These are phyloP conservation scores for Heliothis subflexa DNA, from an alignment of 1,140 invertebrate genomes.

Conservation along the genomic window DNA sequence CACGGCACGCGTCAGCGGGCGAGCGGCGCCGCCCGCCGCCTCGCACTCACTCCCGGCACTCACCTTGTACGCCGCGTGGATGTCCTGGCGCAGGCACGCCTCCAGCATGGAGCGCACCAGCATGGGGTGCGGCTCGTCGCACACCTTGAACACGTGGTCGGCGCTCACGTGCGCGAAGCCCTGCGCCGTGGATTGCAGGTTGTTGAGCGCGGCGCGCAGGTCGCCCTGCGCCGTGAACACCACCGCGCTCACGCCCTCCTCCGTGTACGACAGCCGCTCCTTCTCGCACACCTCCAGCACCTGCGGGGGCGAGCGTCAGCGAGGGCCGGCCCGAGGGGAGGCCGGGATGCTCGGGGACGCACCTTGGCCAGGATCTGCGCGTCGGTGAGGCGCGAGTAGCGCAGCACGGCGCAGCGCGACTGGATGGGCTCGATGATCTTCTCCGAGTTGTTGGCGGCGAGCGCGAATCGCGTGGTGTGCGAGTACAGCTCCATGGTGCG, in stretches of 20 bases:
- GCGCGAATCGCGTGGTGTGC: constrained; percentile 98
- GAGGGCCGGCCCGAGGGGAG: constrained; percentile 50
- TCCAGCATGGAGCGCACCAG: constrained; percentile 97
- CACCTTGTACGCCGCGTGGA: constrained; percentile 94
- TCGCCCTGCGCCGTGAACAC: constrained; percentile 99
- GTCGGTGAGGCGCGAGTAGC: constrained; percentile 97
- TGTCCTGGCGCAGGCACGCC: constrained; percentile 92
- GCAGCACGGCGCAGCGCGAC: constrained; percentile 98
- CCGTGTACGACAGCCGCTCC: constrained; percentile 92
- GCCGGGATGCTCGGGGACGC: not conserved
- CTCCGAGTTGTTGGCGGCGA: constrained; percentile 99
- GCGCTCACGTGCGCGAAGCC: constrained; percentile 97
- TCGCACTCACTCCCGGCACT: constrained; percentile 56
- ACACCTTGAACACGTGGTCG: constrained; percentile 99
- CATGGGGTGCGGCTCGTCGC: constrained; percentile 99
- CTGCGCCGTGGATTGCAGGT: constrained; percentile 98
- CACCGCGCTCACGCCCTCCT: constrained; percentile 98
- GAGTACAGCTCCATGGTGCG: constrained; percentile 99
- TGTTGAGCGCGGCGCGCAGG: constrained; percentile 98
- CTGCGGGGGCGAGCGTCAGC: constrained; percentile 65
- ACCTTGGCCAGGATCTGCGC: constrained; percentile 93
- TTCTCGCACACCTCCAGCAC: constrained; percentile 86
- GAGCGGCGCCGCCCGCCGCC: too few species aligned
- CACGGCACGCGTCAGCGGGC: not conserved
- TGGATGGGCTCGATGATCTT: constrained; percentile 99